Evolutionary conservation across 2,888 invertebrate genomes (phyloP).

Genomic region (Caenorhabditis sp.): DNA sequence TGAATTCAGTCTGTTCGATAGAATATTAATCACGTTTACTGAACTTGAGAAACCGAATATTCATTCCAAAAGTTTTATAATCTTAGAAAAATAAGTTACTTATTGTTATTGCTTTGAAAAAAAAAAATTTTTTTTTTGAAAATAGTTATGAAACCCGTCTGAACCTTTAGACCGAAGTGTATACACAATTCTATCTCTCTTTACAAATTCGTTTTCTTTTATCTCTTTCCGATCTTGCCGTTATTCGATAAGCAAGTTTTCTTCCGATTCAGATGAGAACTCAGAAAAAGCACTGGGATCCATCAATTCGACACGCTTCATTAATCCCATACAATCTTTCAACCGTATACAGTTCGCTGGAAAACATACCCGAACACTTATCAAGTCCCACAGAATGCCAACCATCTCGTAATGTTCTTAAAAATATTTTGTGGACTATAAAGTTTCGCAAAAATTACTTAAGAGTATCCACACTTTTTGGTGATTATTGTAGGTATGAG

Average conservation of each 20-base stretch:
- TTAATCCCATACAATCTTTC: constrained; percentile 30
- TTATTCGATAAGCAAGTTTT: neutral
- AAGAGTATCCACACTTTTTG: constrained; percentile 45
- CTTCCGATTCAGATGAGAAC: constrained; percentile 14
- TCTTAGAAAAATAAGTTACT: too few relatives aligned
- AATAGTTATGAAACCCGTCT: too few relatives aligned
- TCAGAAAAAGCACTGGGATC: constrained; percentile 33
- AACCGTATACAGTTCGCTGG: constrained; percentile 13
- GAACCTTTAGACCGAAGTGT: too few relatives aligned
- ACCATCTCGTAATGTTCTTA: constrained; percentile 1
- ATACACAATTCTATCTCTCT: too few relatives aligned
- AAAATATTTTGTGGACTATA: constrained; percentile 33
- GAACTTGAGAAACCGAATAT: too few relatives aligned
- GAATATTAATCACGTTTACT: too few relatives aligned
- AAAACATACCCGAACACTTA: constrained; percentile 37
- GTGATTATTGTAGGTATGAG: constrained; percentile 53
- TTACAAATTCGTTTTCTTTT: neutral
- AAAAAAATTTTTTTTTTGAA: too few relatives aligned
- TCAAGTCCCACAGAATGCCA: constrained; percentile 20
- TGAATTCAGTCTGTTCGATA: too few relatives aligned
- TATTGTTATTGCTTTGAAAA: too few relatives aligned
- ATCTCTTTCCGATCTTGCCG: neutral
- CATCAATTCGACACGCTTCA: constrained; percentile 15
- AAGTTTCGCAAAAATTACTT: constrained; percentile 50
- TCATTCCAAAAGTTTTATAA: too few relatives aligned